phyloP scores from a whole-genome alignment of 2,797 vertebrate genomes.

The Chrysocyon brachyurus region DNA sequence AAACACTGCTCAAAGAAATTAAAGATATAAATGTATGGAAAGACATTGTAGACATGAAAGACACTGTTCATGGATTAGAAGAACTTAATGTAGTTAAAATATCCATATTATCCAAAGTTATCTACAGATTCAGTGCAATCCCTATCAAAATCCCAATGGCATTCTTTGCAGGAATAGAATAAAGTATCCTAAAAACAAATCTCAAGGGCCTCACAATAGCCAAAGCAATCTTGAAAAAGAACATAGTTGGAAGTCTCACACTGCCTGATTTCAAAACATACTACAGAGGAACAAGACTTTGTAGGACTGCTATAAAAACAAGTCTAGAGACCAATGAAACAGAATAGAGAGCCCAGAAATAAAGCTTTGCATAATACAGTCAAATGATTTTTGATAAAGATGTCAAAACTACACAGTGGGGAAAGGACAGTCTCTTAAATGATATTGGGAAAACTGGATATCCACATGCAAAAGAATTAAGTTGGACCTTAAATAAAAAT shows the following conservation, averaged over 20 bases:
- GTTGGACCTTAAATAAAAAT: not conserved
- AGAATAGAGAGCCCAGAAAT: not conserved
- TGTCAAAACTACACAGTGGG: not conserved
- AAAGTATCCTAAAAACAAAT: not conserved
- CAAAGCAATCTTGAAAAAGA: not conserved
- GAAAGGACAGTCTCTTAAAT: not conserved
- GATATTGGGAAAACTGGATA: not conserved
- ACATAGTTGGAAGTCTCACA: not conserved
- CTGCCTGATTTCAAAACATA: slow-evolving; percentile 17
- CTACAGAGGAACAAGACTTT: not conserved
- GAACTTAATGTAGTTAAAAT: not conserved
- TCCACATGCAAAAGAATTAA: not conserved
- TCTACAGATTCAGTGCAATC: not conserved
- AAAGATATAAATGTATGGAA: not conserved
- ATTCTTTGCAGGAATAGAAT: not conserved
- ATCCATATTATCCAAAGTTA: not conserved
- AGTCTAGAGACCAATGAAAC: not conserved
- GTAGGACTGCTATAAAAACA: not conserved
- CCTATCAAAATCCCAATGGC: not conserved
- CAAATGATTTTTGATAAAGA: not conserved
- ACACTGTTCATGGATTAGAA: not conserved
- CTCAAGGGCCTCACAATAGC: not conserved
- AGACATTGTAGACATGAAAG: not conserved
- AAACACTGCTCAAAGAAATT: not conserved
- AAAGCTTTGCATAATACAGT: not conserved